Conservation (phyloP, 2,888 invertebrate species). For the Hirtodrosophila duncani region DNA sequence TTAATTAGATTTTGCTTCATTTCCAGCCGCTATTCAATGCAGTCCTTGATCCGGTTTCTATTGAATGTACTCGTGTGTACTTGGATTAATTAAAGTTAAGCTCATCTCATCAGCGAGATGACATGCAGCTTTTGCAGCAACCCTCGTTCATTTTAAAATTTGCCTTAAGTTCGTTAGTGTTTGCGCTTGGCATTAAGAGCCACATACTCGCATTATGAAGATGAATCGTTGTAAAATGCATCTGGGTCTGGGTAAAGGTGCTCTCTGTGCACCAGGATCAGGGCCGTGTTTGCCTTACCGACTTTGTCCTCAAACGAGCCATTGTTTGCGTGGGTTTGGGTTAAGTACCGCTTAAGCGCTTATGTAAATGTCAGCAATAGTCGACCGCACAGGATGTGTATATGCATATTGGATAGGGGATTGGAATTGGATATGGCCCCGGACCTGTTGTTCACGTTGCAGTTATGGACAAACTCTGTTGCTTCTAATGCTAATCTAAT, state of each 20-base stretch:
- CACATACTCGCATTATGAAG: conserved; percentile 51
- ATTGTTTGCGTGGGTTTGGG: conserved; percentile 41
- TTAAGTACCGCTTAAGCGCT: conserved; percentile 58
- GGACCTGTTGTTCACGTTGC: no score
- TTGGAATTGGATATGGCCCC: no score
- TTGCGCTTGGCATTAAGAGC: conserved; percentile 39
- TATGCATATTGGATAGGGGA: no score
- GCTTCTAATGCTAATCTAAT: no score
- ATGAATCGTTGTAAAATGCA: conserved; percentile 40
- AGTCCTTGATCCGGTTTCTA: conserved; percentile 7
- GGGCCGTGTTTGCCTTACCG: conserved; percentile 24
- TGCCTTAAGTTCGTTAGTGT: conserved; percentile 41
- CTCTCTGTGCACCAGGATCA: conserved; percentile 6
- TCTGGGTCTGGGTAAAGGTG: conserved; percentile 6
- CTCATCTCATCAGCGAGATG: conserved; percentile 1
- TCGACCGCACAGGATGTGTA: no score
- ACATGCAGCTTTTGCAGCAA: neutral
- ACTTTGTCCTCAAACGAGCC: conserved; percentile 8
- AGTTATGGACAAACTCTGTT: no score
- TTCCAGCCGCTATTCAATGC: conserved; percentile 45
- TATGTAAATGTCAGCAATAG: conserved; percentile 46
- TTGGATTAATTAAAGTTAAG: conserved; percentile 20
- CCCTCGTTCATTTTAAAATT: conserved; percentile 11
- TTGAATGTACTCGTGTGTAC: conserved; percentile 2
- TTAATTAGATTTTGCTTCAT: conserved; percentile 63